Evolutionary conservation across 2,113 vertebrate genomes (phyloP).

Genomic region (Pangasianodon hypophthalmus): DNA sequence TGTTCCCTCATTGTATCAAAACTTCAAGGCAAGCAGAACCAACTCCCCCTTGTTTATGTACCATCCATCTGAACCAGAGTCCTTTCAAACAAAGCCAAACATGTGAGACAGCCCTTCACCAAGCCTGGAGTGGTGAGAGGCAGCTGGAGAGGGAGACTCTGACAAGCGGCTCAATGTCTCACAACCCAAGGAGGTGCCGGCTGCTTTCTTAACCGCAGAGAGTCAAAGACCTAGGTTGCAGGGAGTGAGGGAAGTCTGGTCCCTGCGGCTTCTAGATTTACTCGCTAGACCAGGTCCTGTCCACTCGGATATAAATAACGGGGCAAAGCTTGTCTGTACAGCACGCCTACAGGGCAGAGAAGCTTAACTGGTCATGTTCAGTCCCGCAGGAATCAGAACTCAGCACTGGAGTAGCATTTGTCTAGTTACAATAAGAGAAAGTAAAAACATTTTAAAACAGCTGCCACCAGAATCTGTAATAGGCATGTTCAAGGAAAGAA

Average conservation of each 20-base stretch:
- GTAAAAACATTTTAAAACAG: not conserved
- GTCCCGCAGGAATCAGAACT: conserved; percentile 3
- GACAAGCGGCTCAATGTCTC: conserved; percentile 32
- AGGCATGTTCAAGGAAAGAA: not conserved
- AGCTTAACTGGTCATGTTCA: conserved; percentile 43
- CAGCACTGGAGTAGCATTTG: not conserved
- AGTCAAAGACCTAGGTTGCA: conserved; percentile 43
- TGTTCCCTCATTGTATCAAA: conserved; percentile 35
- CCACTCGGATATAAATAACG: conserved; percentile 57
- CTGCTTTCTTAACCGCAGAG: conserved; percentile 37
- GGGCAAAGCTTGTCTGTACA: conserved; percentile 21
- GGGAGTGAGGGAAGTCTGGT: conserved; percentile 50
- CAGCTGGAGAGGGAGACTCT: conserved; percentile 19
- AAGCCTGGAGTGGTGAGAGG: conserved; percentile 24
- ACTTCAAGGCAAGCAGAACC: conserved; percentile 21
- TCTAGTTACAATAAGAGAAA: conserved; percentile 33
- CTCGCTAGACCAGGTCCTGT: conserved; percentile 54
- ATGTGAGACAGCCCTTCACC: conserved; percentile 16
- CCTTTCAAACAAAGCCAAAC: conserved; percentile 51
- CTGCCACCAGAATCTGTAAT: not conserved
- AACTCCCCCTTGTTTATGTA: conserved; percentile 42
- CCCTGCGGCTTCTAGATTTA: conserved; percentile 56
- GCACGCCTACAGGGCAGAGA: conserved; percentile 39
- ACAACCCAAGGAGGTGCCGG: conserved; percentile 39
- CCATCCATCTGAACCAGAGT: conserved; percentile 42